Conservation (phyloP, 2,113 vertebrate genomes). For the Gobiocypris rarus region DNA sequence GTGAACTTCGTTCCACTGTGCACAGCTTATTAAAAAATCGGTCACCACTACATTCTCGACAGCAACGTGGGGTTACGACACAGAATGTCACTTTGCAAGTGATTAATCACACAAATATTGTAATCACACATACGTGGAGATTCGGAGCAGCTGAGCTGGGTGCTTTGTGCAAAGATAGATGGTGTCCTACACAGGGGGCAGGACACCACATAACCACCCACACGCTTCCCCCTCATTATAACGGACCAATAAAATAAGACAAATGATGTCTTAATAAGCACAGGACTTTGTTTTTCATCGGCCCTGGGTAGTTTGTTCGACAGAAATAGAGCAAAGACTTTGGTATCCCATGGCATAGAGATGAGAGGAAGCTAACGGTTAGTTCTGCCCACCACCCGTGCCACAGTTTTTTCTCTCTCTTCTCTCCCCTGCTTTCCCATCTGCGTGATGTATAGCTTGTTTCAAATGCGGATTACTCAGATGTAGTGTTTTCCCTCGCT, state of each 20-base stretch:
- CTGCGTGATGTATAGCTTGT: slow-evolving; percentile 58
- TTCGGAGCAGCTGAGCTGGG: slow-evolving; percentile 28
- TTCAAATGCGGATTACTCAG: slow-evolving; percentile 57
- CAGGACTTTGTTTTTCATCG: neutral
- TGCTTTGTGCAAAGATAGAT: slow-evolving; percentile 40
- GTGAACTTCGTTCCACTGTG: slow-evolving; percentile 2
- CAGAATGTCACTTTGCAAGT: slow-evolving; percentile 23
- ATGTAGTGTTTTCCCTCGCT: slow-evolving; percentile 44
- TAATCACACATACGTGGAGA: slow-evolving; percentile 36
- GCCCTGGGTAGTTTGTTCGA: neutral
- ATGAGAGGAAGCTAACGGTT: slow-evolving; percentile 26
- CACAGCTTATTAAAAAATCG: slow-evolving; percentile 21
- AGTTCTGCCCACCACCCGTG: neutral
- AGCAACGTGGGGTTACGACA: slow-evolving; percentile 22
- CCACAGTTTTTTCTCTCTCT: neutral
- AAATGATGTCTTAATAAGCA: slow-evolving; percentile 41
- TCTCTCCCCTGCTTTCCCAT: slow-evolving; percentile 18
- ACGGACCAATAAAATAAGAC: slow-evolving; percentile 36
- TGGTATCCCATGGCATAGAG: slow-evolving; percentile 8
- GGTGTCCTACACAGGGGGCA: slow-evolving; percentile 14
- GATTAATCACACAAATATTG: slow-evolving; percentile 40
- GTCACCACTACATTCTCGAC: neutral
- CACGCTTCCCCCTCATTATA: slow-evolving; percentile 18
- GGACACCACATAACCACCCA: slow-evolving; percentile 18
- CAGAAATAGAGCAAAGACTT: slow-evolving; percentile 18